Conservation (phyloP, 1,140 invertebrate genomes). For the Drosophila neocordata region DNA sequence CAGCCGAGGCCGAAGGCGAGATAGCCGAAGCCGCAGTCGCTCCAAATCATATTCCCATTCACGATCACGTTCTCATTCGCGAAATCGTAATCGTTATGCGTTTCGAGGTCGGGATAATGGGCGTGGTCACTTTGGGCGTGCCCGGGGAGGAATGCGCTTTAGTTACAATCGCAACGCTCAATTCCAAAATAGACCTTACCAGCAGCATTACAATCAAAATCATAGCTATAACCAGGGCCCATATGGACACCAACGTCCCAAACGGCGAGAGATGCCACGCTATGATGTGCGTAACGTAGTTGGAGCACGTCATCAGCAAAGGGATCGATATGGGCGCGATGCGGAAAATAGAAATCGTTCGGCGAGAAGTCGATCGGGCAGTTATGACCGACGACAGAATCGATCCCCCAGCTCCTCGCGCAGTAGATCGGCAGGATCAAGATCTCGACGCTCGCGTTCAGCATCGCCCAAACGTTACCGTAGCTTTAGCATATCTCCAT, state of each 20-base stretch:
- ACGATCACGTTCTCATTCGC: constrained; percentile 39
- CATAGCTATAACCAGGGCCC: constrained; percentile 26
- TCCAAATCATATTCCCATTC: constrained; percentile 61
- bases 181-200: constrained; percentile 48
- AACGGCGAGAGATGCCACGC: constrained; percentile 90
- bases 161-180: constrained; percentile 56
- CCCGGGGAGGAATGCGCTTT: constrained; percentile 44
- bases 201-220: constrained; percentile 16
- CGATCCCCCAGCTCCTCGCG: constrained; percentile 55
- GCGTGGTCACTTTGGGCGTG: constrained; percentile 32
- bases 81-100: constrained; percentile 24
- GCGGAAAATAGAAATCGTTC: constrained; percentile 79
- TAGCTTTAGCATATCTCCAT: constrained; percentile 74
- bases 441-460: constrained; percentile 48
- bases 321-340: constrained; percentile 92
- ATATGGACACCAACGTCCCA: constrained; percentile 85
- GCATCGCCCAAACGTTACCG: constrained; percentile 64
- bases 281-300: constrained; percentile 92
- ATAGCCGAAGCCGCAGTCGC: constrained; percentile 48
- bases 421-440: constrained; percentile 38
- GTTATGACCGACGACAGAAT: constrained; percentile 44
- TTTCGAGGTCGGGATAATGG: constrained; percentile 41
- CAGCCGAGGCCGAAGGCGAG: constrained; percentile 39
- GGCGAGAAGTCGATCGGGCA: constrained; percentile 70
- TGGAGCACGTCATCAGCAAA: constrained; percentile 85